Evolutionary conservation across 53 echinoderm and acorn worm genomes (phyloP), one percentile per base, ranked within the genome.

Genomic region (Patiria pectinifera): DNA sequence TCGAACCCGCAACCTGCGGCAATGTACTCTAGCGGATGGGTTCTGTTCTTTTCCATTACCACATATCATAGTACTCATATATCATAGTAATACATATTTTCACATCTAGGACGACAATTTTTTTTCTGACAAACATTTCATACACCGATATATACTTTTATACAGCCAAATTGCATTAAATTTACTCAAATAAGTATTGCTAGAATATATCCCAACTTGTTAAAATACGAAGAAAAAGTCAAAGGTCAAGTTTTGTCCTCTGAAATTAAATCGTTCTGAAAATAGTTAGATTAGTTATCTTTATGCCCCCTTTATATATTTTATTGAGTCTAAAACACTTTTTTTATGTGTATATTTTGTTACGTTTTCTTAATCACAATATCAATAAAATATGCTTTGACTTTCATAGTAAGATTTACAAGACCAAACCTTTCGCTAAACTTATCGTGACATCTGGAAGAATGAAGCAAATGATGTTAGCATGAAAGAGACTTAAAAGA

Each of bases 111-210:
- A n/a, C 74, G 35, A 35, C n/a, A 9, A 16, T n/a, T 85, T 85
- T 85, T 66, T 35, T 35, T 16, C 10, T 14, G 58, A 85, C 85
- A 35, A 35, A 35, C 35, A 45, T 85, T 48, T 85, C 69, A 70
- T 85, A 85, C 53, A 53, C 8, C 35, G 35, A 35, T 69, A 84
- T 84, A 85, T 46, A 63, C 59, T 70, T 69, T 43, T 85, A 69
- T 85, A 85, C 85, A 85, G 25, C 84, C 63, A 66, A 84, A 84
- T 84, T 16, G 48, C 79, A 45, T 9, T 79, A 46, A 43, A 84
- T 84, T 62, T 84, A 25, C 16, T 84, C 84, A 83, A 43, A 85
- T 69, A 85, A 69, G 85, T 85, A 85, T 85, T 85, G 85, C 85
- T 69, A 85, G 74, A 0, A 18, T 14, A 66, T 53, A 53, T 66